phyloP scores from a whole-genome alignment of 2,797 vertebrate species.

The Rhinogobio ventralis region DNA sequence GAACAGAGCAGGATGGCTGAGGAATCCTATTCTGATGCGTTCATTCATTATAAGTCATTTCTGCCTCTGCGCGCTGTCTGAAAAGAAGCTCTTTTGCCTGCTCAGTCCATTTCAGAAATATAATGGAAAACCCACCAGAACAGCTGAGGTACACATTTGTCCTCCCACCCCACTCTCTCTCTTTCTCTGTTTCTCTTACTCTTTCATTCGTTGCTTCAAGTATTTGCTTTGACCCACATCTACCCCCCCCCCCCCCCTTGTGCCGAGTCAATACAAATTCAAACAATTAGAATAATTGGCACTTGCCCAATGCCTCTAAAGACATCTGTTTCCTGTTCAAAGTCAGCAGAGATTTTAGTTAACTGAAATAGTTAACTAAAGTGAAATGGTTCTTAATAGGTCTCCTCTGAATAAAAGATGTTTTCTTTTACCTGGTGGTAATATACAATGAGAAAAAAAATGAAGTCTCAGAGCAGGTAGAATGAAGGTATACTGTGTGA shows the following conservation, averaged over 20 bases:
- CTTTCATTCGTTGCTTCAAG: constrained; percentile 32
- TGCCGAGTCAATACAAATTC: constrained; percentile 58
- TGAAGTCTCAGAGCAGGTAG: background rate
- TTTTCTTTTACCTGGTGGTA: constrained; percentile 35
- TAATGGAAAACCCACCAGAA: constrained; percentile 65
- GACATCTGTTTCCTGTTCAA: constrained; percentile 23
- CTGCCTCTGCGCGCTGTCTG: constrained; percentile 60
- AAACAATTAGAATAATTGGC: constrained; percentile 59
- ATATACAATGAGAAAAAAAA: background rate
- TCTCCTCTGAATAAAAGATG: constrained; percentile 23
- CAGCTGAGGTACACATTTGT: constrained; percentile 66
- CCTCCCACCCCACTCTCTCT: background rate
- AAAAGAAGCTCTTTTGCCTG: constrained; percentile 66
- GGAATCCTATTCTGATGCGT: constrained; percentile 64
- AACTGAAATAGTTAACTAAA: constrained; percentile 34
- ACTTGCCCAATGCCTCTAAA: constrained; percentile 37
- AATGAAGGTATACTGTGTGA: constrained; percentile 19
- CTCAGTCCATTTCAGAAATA: constrained; percentile 66
- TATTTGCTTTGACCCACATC: constrained; percentile 62
- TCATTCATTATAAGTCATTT: constrained; percentile 66
- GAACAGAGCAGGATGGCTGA: constrained; percentile 47
- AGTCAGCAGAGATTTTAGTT: constrained; percentile 38
- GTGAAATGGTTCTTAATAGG: constrained; percentile 35
- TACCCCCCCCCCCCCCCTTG: background rate
- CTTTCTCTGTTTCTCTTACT: constrained; percentile 26